A percentile compares a stretch with the other conserved stretches of the same genome.
Evolutionary conservation across 2,888 invertebrate genomes (phyloP).

Genomic region (Melieria crassipennis): DNA sequence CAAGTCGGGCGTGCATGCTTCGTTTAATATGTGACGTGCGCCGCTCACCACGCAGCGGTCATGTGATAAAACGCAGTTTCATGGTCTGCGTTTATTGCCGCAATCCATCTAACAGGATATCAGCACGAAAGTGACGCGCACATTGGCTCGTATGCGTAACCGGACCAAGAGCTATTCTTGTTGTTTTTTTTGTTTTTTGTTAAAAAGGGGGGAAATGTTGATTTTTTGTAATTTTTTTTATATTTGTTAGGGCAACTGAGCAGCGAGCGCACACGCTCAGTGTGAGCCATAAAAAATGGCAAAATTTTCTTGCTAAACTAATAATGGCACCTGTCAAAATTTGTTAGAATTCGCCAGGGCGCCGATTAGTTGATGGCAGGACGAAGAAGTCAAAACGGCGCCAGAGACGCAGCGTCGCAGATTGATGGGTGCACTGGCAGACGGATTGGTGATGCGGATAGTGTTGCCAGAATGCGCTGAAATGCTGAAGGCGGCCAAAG

Average conservation of each 20-base stretch:
- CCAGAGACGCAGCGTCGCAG: too few species aligned
- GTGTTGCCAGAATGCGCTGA: too few species aligned
- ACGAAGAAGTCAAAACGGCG: background rate
- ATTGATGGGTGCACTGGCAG: constrained; percentile 33
- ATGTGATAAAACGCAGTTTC: constrained; percentile 53
- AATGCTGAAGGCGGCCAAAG: too few species aligned
- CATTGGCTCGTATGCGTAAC: background rate
- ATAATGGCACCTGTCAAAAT: constrained; percentile 63
- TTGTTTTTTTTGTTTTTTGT: background rate
- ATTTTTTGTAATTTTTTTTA: too few species aligned
- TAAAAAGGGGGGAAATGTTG: background rate
- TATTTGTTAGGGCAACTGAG: background rate
- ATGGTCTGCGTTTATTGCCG: constrained; percentile 53
- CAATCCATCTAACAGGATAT: constrained; percentile 48
- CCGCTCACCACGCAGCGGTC: too few species aligned
- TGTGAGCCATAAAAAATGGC: constrained; percentile 41
- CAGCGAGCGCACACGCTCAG: constrained; percentile 38
- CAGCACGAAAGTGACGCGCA: background rate
- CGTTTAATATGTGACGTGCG: too few species aligned
- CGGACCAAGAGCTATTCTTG: background rate
- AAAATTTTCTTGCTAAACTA: constrained; percentile 59
- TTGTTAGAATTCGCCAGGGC: constrained; percentile 48
- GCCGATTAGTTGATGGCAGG: constrained; percentile 24
- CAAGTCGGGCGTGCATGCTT: too few species aligned
- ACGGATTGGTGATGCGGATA: background rate